These are phyloP conservation scores for Falcunculus frontatus DNA, from an alignment of 2,113 vertebrate species.

Conservation along the genomic window DNA sequence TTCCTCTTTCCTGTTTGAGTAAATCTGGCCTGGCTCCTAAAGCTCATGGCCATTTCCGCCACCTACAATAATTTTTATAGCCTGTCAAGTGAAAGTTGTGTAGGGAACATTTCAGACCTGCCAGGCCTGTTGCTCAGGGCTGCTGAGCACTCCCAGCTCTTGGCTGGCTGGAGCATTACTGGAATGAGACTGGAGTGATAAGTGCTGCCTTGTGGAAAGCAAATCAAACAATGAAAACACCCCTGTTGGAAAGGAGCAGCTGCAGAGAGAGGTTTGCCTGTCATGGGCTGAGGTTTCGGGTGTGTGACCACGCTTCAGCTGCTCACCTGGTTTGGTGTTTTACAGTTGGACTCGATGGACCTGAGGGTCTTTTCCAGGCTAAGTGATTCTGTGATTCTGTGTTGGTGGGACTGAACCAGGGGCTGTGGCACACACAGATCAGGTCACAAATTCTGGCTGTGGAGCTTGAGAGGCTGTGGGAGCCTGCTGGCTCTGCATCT, in stretches of 20 bases:
- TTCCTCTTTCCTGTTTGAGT: conserved; percentile 31
- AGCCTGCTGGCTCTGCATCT: neutral
- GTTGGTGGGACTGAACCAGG: neutral
- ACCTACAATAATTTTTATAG: neutral
- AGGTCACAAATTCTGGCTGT: neutral
- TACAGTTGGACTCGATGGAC: neutral
- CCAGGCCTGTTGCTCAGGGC: neutral
- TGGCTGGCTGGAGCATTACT: neutral
- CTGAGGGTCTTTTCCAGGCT: neutral
- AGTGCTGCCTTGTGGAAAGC: neutral
- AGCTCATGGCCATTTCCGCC: neutral
- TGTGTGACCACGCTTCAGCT: neutral
- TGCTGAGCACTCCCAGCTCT: neutral
- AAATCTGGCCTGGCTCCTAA: neutral
- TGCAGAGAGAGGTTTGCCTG: neutral
- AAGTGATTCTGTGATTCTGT: neutral
- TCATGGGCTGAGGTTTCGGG: neutral
- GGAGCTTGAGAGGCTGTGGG: neutral
- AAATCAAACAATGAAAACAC: neutral
- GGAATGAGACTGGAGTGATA: neutral
- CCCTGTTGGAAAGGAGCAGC: neutral
- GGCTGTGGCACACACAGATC: neutral
- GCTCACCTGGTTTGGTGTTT: neutral
- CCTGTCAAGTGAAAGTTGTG: neutral
- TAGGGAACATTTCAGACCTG: neutral